These are phyloP conservation scores for Brachyopa scutellaris DNA, from an alignment of 2,888 invertebrate genomes.

Conservation along the genomic window DNA sequence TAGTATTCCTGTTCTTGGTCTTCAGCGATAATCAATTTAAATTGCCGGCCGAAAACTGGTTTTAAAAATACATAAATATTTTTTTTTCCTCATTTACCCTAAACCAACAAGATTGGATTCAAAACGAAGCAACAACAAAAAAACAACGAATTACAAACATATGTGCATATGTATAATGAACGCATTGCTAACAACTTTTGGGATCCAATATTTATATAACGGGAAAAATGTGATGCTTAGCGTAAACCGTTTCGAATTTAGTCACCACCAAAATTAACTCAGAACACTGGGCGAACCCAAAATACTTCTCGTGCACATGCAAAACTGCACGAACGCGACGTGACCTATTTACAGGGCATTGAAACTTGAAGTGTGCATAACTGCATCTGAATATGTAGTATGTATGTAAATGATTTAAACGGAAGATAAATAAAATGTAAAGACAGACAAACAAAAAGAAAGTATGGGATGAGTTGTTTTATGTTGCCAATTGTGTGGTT, in stretches of 20 bases:
- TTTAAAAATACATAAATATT: no score
- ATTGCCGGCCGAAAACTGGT: conserved; percentile 4
- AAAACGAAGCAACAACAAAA: not conserved
- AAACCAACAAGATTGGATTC: not conserved
- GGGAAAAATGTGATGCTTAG: conserved; percentile 25
- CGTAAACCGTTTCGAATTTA: conserved; percentile 19
- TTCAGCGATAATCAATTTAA: not conserved
- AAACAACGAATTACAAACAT: no score
- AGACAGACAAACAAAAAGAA: not conserved
- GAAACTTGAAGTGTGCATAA: conserved; percentile 22
- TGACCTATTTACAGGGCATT: conserved; percentile 54
- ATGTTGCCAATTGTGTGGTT: no score
- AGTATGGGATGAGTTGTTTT: no score
- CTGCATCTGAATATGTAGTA: conserved; percentile 24
- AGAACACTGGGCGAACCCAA: not conserved
- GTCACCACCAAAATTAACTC: conserved; percentile 7
- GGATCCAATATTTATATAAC: conserved; percentile 22
- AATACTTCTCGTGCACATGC: conserved; percentile 2
- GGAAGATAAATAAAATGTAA: not conserved
- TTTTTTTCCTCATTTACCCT: not conserved
- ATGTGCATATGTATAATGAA: no score
- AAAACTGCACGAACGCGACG: conserved; percentile 41
- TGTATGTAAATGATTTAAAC: no score
- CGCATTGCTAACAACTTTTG: not conserved
- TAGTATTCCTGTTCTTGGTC: not conserved